Conservation (phyloP, 2,113 vertebrate species). For the Tretioscincus oriximinensis region DNA sequence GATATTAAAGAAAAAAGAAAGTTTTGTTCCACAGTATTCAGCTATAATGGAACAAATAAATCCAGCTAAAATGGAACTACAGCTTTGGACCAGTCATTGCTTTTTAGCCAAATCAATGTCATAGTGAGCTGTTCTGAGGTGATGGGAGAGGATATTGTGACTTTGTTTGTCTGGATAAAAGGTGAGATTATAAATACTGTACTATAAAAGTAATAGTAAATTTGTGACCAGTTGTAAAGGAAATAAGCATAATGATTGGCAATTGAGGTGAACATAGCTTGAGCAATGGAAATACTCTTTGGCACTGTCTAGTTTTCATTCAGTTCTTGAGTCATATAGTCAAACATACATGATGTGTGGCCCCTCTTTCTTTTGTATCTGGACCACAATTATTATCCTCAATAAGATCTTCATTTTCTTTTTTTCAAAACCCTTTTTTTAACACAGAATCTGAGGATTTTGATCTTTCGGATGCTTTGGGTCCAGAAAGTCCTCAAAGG, state of each 20-base stretch:
- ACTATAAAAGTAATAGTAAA: neutral
- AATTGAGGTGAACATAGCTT: neutral
- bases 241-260: neutral
- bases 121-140: too few relatives aligned
- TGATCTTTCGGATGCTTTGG: neutral
- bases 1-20: too few relatives aligned
- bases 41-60: too few relatives aligned
- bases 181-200: too few relatives aligned
- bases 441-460: neutral
- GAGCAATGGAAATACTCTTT: neutral
- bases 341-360: neutral
- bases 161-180: too few relatives aligned
- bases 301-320: too few relatives aligned
- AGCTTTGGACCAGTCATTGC: too few relatives aligned
- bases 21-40: too few relatives aligned
- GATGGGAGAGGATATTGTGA: too few relatives aligned
- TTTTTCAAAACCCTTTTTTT: neutral
- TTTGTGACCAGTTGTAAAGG: neutral
- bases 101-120: too few relatives aligned
- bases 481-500: neutral
- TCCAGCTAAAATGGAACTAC: too few relatives aligned
- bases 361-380: neutral
- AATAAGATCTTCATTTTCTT: neutral
- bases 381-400: neutral
- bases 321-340: too few relatives aligned